Conservation (phyloP, 2,797 vertebrate species). For the Oryzias dopingdopingensis region DNA sequence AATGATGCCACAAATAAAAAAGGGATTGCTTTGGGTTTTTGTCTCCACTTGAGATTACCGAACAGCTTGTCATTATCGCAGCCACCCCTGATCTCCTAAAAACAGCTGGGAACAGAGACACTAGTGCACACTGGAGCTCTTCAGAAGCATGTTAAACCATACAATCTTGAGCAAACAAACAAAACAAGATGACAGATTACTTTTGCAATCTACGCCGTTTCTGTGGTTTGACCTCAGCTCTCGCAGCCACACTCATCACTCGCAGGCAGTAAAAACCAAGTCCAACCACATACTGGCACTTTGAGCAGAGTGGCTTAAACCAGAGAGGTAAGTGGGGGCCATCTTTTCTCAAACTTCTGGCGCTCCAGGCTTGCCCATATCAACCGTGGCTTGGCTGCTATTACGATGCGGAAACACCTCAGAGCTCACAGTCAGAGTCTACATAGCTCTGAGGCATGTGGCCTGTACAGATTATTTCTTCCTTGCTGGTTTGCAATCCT, state of each 20-base stretch:
- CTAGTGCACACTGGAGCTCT: constrained; percentile 1
- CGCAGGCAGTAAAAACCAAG: constrained; percentile 1
- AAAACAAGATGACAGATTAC: not conserved
- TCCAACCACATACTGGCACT: not conserved
- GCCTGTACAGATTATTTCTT: constrained; percentile 40
- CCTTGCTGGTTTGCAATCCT: constrained; percentile 15
- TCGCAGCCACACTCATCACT: not conserved
- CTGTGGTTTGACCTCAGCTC: not conserved
- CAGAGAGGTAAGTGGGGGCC: not conserved
- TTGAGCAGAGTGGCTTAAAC: constrained; percentile 1
- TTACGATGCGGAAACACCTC: constrained; percentile 39
- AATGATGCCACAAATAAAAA: too few relatives aligned
- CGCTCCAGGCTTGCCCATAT: constrained; percentile 7
- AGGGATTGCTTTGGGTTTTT: too few relatives aligned
- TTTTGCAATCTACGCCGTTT: not conserved
- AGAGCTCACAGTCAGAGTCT: constrained; percentile 31
- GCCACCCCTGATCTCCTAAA: constrained; percentile 46
- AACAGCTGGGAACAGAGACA: constrained; percentile 22
- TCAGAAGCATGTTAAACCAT: not conserved
- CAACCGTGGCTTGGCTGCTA: constrained; percentile 16
- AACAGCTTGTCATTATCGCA: constrained; percentile 21
- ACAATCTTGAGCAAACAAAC: constrained; percentile 7
- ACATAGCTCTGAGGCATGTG: constrained; percentile 25
- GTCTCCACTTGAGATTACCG: not conserved
- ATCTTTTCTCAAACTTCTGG: constrained; percentile 20